Base-by-base conservation (phyloP, 1,140 invertebrate species). In the Caerostris darwini region DNA sequence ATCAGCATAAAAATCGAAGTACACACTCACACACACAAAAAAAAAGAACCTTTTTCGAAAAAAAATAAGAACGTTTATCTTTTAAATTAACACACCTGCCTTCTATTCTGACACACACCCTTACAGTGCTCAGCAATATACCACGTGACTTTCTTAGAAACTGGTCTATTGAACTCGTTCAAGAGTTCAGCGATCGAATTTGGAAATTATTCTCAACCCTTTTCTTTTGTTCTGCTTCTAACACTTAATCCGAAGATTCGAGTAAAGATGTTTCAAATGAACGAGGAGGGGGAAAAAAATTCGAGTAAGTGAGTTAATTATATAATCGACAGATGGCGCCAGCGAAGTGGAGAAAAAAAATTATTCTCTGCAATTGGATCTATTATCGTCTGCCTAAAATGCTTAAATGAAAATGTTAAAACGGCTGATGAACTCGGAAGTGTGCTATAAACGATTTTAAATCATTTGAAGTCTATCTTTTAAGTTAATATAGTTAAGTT, bases 241-340 rank as follows among this genome's bases (percentile, higher is more conserved):
- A 54, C 56, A n/a, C 19, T 57, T 19, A 19, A 57, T 83, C 14
- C 82, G 17, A n/a, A 83, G 71, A 56, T 57, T 58, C 82, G 54
- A 7, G 7, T 56, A 54, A 83, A 83, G 19, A 17, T 7, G 53
- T 56, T 83, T 58, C 3, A 3, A 57, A 53, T 10, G 14, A 71
- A 34, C 19, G 19, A 34, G 61, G 61, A 17, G 61, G 10, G 3
- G 19, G 6, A 50, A 50, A 53, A 64, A 81, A 81, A 50, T 19
- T n/a, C 17, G 34, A 88, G 59, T 67, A 64, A 50, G 82, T 67
- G 58, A 56, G 34, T 19, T 77, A 92, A 92, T 93, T 93, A 87
- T 56, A 64, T 50, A 7, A 34, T 64, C 86, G 34, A 89, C 85
- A 94, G 92, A 94, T 94, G 92, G 86, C 85, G 86, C 64, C 67